Evolutionary conservation across 2,797 vertebrate genomes (phyloP).

Genomic region (Diplodus sargus): DNA sequence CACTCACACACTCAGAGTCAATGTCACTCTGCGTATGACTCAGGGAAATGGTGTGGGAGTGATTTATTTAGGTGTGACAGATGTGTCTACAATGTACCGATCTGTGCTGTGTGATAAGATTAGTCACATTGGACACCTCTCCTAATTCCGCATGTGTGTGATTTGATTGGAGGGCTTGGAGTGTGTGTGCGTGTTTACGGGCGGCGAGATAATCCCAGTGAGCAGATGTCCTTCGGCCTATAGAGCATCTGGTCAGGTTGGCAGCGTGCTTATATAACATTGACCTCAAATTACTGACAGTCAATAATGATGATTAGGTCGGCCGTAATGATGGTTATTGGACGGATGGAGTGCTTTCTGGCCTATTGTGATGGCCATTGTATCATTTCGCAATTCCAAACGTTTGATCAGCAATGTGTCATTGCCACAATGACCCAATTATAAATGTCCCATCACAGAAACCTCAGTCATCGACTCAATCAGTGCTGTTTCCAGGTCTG

Average conservation of each 20-base stretch:
- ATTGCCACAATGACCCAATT: conserved; percentile 24
- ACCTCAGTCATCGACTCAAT: background rate
- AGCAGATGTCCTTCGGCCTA: conserved; percentile 76
- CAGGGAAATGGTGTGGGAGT: conserved; percentile 74
- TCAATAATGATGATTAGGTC: conserved; percentile 73
- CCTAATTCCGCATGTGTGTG: conserved; percentile 57
- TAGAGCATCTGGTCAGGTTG: conserved; percentile 74
- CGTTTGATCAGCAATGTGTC: background rate
- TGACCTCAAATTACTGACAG: conserved; percentile 70
- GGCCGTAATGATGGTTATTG: conserved; percentile 50
- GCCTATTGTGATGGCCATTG: conserved; percentile 18
- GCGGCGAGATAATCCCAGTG: conserved; percentile 65
- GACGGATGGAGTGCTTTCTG: conserved; percentile 32
- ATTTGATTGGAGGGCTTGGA: conserved; percentile 54
- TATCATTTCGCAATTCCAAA: conserved; percentile 20
- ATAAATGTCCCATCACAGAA: conserved; percentile 31
- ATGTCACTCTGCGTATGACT: conserved; percentile 67
- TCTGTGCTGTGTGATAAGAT: conserved; percentile 70
- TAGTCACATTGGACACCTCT: conserved; percentile 72
- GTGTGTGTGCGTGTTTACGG: conserved; percentile 43
- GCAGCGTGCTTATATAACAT: conserved; percentile 66
- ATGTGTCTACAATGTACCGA: conserved; percentile 66
- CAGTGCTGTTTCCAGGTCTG: conserved; percentile 4
- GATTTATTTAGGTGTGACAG: conserved; percentile 77
- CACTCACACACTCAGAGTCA: conserved; percentile 36